Evolutionary conservation across 2,113 vertebrate genomes (phyloP).

Genomic region (Isurus oxyrinchus): DNA sequence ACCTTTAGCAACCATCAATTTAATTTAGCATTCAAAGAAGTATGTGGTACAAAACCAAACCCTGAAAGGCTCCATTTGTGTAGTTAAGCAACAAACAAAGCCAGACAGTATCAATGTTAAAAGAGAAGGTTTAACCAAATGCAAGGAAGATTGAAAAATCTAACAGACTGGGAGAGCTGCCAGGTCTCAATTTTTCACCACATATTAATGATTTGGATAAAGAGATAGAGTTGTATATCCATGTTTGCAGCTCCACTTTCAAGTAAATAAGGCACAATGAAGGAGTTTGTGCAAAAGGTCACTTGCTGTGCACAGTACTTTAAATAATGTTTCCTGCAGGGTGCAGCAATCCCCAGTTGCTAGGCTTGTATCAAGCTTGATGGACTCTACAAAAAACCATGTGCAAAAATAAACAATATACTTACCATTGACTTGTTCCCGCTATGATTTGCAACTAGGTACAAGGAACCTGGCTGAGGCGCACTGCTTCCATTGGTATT

Average conservation of each 20-base stretch:
- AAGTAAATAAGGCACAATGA: not conserved
- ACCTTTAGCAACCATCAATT: not conserved
- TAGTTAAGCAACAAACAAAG: too few relatives aligned
- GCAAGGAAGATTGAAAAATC: too few relatives aligned
- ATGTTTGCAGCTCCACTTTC: not conserved
- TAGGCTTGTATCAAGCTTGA: not conserved
- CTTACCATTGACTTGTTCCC: not conserved
- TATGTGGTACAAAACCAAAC: not conserved
- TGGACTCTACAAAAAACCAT: not conserved
- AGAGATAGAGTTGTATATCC: not conserved
- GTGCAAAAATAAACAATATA: not conserved
- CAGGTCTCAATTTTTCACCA: too few relatives aligned
- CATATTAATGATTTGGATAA: too few relatives aligned
- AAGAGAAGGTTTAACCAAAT: too few relatives aligned
- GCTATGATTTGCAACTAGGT: not conserved
- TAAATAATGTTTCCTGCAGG: not conserved
- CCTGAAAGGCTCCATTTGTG: too few relatives aligned
- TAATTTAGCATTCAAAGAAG: not conserved
- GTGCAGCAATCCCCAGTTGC: not conserved
- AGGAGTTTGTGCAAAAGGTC: not conserved
- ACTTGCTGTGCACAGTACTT: not conserved
- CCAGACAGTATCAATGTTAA: too few relatives aligned
- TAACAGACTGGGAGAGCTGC: too few relatives aligned
- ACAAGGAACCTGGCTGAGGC: not conserved
- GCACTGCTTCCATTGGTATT: not conserved